These are phyloP conservation scores for Sipha flava DNA, from an alignment of 1,140 invertebrate species.

Conservation along the genomic window DNA sequence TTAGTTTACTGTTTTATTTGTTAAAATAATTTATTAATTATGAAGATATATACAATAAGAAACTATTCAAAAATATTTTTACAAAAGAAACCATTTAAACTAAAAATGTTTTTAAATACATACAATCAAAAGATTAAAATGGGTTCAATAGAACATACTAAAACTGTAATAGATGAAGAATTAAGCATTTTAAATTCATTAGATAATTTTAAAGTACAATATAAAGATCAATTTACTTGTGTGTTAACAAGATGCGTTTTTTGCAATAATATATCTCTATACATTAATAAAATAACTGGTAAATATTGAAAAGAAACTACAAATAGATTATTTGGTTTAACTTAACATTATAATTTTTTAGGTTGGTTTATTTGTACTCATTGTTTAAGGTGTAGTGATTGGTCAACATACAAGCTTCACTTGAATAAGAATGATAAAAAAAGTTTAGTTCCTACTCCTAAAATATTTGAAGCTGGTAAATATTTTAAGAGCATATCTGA, in stretches of 20 bases:
- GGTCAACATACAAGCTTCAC: not conserved
- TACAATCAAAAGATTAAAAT: not conserved
- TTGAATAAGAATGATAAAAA: not conserved
- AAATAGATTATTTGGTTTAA: not conserved
- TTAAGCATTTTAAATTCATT: not conserved
- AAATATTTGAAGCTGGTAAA: constrained; percentile 10
- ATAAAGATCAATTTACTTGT: constrained; percentile 21
- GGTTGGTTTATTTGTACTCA: constrained; percentile 25
- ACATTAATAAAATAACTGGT: constrained; percentile 20
- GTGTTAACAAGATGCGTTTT: not conserved
- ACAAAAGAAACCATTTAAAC: not conserved
- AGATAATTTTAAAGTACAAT: not conserved
- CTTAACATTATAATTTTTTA: not conserved
- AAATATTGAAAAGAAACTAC: not conserved
- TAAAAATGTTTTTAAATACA: not conserved
- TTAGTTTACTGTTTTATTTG: too few relatives aligned
- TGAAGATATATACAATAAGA: not conserved
- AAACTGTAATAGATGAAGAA: not conserved
- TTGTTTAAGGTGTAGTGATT: constrained; percentile 1
- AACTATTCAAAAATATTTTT: not conserved
- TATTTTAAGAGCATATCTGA: not conserved
- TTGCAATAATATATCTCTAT: not conserved
- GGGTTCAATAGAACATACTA: not conserved
- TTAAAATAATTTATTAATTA: not conserved
- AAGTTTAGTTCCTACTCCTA: not conserved